phyloP scores from a whole-genome alignment of 2,888 invertebrate species.

The Sarcophaga caerulescens region DNA sequence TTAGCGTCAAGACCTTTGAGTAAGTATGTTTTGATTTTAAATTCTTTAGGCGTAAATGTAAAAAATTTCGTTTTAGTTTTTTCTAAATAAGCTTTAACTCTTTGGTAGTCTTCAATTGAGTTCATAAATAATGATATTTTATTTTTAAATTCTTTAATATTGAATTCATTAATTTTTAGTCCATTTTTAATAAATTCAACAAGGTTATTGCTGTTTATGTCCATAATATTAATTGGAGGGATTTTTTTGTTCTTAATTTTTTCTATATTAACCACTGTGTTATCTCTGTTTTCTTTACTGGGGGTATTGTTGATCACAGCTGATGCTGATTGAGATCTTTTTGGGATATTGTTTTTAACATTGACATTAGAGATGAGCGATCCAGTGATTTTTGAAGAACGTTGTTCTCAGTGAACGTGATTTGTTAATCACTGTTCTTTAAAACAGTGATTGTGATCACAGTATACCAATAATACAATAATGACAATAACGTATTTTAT shows the following conservation, averaged over 20 bases:
- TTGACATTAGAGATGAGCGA: too few species aligned
- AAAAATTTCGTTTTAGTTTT: neutral
- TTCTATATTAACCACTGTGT: slow-evolving; percentile 1
- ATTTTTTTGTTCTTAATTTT: neutral
- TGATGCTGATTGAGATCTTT: neutral
- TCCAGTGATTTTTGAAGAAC: too few species aligned
- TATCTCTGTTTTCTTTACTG: neutral
- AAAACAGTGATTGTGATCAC: too few species aligned
- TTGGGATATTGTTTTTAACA: neutral
- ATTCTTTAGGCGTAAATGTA: neutral
- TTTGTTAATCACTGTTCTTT: too few species aligned
- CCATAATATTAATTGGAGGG: neutral
- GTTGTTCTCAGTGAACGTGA: too few species aligned
- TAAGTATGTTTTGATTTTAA: neutral
- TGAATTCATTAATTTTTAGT: too few species aligned
- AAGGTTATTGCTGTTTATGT: neutral
- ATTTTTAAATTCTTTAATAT: neutral
- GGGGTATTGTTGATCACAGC: neutral
- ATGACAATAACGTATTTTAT: too few species aligned
- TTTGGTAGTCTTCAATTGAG: neutral
- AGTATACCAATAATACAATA: too few species aligned
- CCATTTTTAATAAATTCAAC: neutral
- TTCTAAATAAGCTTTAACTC: slow-evolving; percentile 3
- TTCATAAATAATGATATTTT: slow-evolving; percentile 3
- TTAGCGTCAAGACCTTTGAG: too few species aligned